Evolutionary conservation across 2,888 invertebrate genomes (phyloP).

Genomic region (Melanchra persicariae): DNA sequence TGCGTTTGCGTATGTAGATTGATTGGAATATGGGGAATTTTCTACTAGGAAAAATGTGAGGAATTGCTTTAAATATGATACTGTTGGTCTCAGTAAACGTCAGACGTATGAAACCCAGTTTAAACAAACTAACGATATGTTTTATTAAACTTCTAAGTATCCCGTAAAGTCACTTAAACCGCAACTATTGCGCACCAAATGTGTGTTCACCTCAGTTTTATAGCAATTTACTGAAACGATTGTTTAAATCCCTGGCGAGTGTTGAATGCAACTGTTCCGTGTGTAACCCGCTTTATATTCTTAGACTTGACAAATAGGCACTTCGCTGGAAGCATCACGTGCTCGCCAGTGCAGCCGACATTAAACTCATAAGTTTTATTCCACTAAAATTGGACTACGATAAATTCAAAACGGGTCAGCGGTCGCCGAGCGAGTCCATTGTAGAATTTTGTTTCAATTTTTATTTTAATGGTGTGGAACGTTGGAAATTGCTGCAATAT

Average conservation of each 20-base stretch:
- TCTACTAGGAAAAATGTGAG: not conserved
- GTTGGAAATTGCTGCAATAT: conserved; percentile 27
- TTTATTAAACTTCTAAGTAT: conserved; percentile 40
- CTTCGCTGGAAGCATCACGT: conserved; percentile 61
- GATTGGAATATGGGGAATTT: not conserved
- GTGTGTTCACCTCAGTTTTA: conserved; percentile 56
- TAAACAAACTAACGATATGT: conserved; percentile 10
- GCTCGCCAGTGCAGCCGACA: conserved; percentile 55
- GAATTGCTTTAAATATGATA: not conserved
- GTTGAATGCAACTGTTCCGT: conserved; percentile 52
- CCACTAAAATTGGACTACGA: conserved; percentile 56
- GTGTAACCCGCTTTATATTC: conserved; percentile 57
- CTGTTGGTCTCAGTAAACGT: not conserved
- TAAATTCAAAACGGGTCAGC: conserved; percentile 60
- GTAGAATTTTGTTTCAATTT: conserved; percentile 59
- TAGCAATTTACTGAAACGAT: conserved; percentile 46
- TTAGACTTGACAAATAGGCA: conserved; percentile 63
- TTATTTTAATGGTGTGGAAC: conserved; percentile 47
- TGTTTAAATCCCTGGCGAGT: conserved; percentile 55
- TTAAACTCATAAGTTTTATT: conserved; percentile 61
- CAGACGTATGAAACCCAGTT: not conserved
- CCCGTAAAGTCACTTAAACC: conserved; percentile 31
- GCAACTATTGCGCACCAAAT: conserved; percentile 35
- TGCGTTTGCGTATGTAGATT: conserved; percentile 1
- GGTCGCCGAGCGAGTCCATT: conserved; percentile 38